These are phyloP conservation scores for Cromileptes altivelis DNA, from an alignment of 2,113 vertebrate genomes.

Conservation along the genomic window DNA sequence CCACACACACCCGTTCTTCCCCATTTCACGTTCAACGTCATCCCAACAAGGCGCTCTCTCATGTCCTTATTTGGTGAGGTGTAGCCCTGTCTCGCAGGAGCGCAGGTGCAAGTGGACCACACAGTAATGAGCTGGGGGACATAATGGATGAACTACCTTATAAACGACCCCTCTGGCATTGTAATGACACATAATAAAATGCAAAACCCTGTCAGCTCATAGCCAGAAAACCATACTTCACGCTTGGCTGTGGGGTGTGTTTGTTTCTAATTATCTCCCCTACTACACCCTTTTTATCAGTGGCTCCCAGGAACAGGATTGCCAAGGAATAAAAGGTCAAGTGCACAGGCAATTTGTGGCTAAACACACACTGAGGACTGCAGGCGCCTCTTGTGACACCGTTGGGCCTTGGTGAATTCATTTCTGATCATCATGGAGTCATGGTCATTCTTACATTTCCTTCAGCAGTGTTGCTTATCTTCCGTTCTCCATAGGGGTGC, in stretches of 20 bases:
- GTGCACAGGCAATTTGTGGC: constrained; percentile 6
- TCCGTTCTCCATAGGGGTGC: constrained; percentile 15
- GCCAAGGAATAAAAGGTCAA: constrained; percentile 63
- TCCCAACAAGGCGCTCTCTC: constrained; percentile 26
- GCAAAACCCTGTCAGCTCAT: background rate
- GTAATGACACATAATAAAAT: constrained; percentile 24
- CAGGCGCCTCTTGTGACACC: constrained; percentile 8
- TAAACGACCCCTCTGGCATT: background rate
- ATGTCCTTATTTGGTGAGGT: constrained; percentile 74
- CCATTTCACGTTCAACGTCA: constrained; percentile 61
- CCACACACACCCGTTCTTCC: constrained; percentile 1
- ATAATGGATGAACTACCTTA: constrained; percentile 45
- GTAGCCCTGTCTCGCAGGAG: constrained; percentile 37
- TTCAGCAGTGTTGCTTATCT: background rate
- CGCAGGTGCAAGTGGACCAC: constrained; percentile 69
- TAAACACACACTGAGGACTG: constrained; percentile 29
- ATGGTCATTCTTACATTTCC: constrained; percentile 22
- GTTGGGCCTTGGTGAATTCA: constrained; percentile 14
- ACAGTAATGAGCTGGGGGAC: constrained; percentile 61
- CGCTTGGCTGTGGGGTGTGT: constrained; percentile 7
- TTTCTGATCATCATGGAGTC: constrained; percentile 16
- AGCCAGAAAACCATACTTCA: constrained; percentile 10
- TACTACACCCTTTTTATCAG: constrained; percentile 66
- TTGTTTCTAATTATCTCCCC: constrained; percentile 55
- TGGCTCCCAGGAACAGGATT: constrained; percentile 34